phyloP scores from a whole-genome alignment of 2,113 vertebrate genomes.

The Mixornis gularis region DNA sequence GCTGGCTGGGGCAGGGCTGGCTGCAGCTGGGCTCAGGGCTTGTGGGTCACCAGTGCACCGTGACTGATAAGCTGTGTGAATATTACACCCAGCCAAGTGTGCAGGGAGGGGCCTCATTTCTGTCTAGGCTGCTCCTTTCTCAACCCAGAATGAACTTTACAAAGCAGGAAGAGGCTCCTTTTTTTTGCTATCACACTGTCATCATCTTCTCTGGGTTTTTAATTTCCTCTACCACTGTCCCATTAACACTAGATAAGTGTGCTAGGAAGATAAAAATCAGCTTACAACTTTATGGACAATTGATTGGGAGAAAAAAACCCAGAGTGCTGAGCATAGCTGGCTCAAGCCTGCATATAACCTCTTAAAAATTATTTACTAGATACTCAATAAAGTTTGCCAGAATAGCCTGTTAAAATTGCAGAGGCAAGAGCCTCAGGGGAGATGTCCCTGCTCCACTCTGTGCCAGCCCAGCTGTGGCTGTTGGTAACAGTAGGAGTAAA shows the following conservation, averaged over 20 bases:
- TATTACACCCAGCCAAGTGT: background rate
- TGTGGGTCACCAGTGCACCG: rapidly evolving
- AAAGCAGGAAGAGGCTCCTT: background rate
- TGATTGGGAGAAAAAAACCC: background rate
- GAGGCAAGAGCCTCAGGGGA: background rate
- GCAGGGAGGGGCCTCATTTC: background rate
- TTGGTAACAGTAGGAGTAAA: background rate
- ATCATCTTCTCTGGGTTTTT: background rate
- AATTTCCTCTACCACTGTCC: background rate
- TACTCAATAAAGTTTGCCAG: background rate
- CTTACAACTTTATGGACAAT: background rate
- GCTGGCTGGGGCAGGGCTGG: background rate
- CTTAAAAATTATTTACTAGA: conserved; percentile 35
- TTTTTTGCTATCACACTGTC: background rate
- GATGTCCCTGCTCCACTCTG: background rate
- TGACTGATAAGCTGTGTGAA: background rate
- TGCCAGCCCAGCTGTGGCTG: background rate
- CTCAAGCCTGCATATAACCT: background rate
- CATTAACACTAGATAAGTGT: background rate
- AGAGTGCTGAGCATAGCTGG: background rate
- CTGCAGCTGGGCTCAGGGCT: background rate
- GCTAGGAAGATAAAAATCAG: conserved; percentile 17
- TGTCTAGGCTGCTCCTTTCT: background rate
- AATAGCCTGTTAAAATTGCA: background rate
- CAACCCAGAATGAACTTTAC: background rate